Evolutionary conservation across 1,140 invertebrate genomes (phyloP).

Genomic region (Pristionchus pacificus): DNA sequence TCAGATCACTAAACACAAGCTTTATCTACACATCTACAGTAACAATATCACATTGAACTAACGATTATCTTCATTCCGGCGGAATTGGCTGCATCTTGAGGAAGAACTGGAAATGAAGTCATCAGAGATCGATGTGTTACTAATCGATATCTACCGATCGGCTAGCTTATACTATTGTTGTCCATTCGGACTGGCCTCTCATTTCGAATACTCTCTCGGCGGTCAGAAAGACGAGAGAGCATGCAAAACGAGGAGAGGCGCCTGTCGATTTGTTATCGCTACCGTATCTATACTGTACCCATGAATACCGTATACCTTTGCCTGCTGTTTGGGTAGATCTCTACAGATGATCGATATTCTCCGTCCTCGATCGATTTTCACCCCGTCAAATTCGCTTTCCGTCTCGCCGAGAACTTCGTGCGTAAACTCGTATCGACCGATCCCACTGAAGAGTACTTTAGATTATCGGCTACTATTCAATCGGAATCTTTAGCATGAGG

Average conservation of each 20-base stretch:
- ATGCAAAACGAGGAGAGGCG: too few relatives aligned
- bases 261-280: too few relatives aligned
- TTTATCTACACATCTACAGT: too few relatives aligned
- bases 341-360: conserved; percentile 86
- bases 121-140: neutral
- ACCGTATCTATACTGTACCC: conserved; percentile 10
- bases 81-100: conserved; percentile 5
- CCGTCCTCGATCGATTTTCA: conserved; percentile 67
- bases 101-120: neutral
- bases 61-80: too few relatives aligned
- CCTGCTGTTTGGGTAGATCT: conserved; percentile 67
- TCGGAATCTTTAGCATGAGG: too few relatives aligned
- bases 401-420: conserved; percentile 81
- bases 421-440: conserved; percentile 79
- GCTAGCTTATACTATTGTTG: neutral
- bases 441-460: conserved; percentile 69
- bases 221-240: too few relatives aligned
- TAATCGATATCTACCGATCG: neutral
- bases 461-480: too few relatives aligned
- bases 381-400: conserved; percentile 71
- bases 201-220: too few relatives aligned
- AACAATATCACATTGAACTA: too few relatives aligned
- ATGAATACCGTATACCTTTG: conserved; percentile 15
- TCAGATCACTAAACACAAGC: too few relatives aligned
- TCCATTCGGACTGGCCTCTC: neutral